Evolutionary conservation across 2,113 vertebrate genomes (phyloP).

Genomic region (Uria lomvia): DNA sequence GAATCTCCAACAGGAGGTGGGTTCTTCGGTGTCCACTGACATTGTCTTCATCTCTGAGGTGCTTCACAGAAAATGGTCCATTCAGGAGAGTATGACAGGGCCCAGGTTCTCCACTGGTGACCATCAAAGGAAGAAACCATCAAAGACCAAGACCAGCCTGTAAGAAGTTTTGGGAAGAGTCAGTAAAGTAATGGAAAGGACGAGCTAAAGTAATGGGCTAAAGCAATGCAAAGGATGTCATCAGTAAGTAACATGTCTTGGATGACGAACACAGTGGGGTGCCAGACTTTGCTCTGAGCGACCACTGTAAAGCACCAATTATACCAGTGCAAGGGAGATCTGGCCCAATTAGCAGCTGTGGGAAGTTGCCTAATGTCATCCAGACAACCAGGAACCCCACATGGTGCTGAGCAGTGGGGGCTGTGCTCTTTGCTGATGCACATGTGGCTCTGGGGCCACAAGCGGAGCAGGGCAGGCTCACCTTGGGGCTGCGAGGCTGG

Average conservation of each 20-base stretch:
- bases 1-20: not conserved
- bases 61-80: not conserved
- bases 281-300: not conserved
- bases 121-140: not conserved
- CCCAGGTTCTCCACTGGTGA: not conserved
- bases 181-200: not conserved
- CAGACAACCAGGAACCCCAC: not conserved
- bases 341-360: not conserved
- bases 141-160: not conserved
- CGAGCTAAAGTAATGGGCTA: not conserved
- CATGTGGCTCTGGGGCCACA: not conserved
- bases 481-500: fast-evolving
- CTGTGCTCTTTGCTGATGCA: not conserved
- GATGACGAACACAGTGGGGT: not conserved
- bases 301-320: not conserved
- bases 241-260: not conserved
- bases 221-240: not conserved
- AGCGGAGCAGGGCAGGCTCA: fast-evolving
- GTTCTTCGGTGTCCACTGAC: not conserved
- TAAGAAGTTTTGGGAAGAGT: not conserved
- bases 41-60: not conserved
- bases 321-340: not conserved
- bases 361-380: not conserved
- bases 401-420: fast-evolving
- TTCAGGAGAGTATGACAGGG: not conserved